Conservation (phyloP, 2,888 invertebrate species). For the Stramonita haemastoma region DNA sequence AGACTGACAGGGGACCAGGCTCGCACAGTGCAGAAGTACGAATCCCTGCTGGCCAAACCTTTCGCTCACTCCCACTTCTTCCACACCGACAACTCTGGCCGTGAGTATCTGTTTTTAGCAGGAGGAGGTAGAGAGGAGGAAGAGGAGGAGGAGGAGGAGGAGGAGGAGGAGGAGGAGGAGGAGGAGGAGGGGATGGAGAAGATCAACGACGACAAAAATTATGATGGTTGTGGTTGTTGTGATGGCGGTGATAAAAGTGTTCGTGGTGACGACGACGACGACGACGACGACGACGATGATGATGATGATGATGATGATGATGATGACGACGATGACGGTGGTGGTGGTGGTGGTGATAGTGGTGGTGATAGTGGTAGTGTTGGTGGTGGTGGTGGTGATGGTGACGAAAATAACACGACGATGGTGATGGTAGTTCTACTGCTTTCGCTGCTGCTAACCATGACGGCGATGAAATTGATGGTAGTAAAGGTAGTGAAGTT, state of each 20-base stretch:
- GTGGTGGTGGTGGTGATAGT: no score
- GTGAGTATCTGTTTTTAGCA: constrained; percentile 47
- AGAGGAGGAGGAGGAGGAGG: background rate
- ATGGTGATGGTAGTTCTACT: no score
- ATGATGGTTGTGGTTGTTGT: no score
- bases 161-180: background rate
- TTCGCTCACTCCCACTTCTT: constrained; percentile 65
- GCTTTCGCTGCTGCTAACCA: no score
- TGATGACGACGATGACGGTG: background rate
- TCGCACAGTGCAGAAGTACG: constrained; percentile 58
- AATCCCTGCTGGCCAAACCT: constrained; percentile 55
- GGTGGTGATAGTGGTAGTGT: no score
- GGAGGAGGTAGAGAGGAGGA: background rate
- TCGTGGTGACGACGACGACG: background rate
- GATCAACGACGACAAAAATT: background rate
- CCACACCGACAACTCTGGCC: constrained; percentile 67
- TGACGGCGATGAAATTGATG: no score
- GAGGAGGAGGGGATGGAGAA: background rate
- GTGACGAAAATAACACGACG: no score
- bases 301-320: background rate
- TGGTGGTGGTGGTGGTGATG: no score
- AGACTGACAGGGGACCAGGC: constrained; percentile 63
- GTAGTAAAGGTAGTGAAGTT: no score
- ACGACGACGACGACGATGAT: background rate
- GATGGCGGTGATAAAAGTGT: background rate